Conservation (phyloP, 2,888 invertebrate genomes). For the Phrixothrix hirtus region DNA sequence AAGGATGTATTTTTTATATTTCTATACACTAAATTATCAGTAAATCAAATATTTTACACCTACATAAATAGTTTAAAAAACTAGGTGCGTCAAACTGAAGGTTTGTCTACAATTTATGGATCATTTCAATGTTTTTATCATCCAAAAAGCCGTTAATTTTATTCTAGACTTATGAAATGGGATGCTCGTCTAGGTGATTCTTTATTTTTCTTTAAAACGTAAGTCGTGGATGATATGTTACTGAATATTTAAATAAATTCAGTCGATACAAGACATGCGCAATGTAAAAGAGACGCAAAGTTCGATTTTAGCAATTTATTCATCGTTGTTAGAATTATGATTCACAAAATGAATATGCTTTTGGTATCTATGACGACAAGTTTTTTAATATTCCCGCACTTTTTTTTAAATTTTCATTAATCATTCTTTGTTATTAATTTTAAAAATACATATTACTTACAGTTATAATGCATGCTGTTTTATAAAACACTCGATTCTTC, state of each 20-base stretch:
- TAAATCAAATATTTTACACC: too few relatives aligned
- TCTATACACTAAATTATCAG: too few relatives aligned
- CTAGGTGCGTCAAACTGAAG: too few relatives aligned
- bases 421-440: background rate
- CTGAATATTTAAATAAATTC: conserved; percentile 10
- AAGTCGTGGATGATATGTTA: conserved; percentile 29
- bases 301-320: conserved; percentile 13
- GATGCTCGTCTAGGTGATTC: too few relatives aligned
- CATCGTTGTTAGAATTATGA: conserved; percentile 11
- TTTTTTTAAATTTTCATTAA: background rate
- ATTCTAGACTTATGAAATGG: too few relatives aligned
- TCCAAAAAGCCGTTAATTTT: too few relatives aligned
- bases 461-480: background rate
- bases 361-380: background rate
- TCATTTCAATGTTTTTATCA: too few relatives aligned
- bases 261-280: conserved; percentile 28
- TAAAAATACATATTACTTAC: background rate
- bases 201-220: conserved; percentile 15
- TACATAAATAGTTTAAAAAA: too few relatives aligned
- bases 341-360: conserved; percentile 5
- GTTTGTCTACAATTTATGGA: too few relatives aligned
- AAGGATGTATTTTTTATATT: too few relatives aligned
- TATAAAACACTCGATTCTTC: background rate
- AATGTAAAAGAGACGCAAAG: conserved; percentile 7
- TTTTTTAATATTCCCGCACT: background rate